These are phyloP conservation scores for Drosophila pectinifera DNA, from an alignment of 1,140 invertebrate genomes.

Conservation along the genomic window DNA sequence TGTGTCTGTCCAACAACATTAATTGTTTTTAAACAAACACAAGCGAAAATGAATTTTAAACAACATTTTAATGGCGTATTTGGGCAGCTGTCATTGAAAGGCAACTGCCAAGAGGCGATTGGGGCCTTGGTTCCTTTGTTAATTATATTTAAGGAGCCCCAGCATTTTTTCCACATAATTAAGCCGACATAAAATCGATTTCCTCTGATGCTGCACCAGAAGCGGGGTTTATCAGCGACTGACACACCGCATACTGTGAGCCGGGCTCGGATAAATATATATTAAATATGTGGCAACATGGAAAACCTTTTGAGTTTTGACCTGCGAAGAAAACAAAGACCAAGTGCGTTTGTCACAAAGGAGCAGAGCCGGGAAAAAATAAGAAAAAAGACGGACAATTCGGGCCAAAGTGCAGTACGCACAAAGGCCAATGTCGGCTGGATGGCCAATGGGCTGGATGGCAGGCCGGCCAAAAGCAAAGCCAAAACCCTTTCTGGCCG, in stretches of 20 bases:
- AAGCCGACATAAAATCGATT: slow-evolving; percentile 42
- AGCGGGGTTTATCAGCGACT: slow-evolving; percentile 16
- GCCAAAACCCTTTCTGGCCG: slow-evolving; percentile 28
- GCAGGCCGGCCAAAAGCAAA: too few relatives aligned
- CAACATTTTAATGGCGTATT: slow-evolving; percentile 4
- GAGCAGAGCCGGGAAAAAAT: not conserved
- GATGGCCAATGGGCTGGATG: slow-evolving; percentile 1
- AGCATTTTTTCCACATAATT: slow-evolving; percentile 34
- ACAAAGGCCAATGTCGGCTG: slow-evolving; percentile 38
- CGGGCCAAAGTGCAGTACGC: slow-evolving; percentile 43
- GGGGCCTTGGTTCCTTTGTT: slow-evolving; percentile 2
- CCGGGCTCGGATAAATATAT: not conserved
- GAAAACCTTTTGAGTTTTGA: slow-evolving; percentile 53
- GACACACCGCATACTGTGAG: slow-evolving; percentile 8
- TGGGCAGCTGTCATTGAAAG: slow-evolving; percentile 3
- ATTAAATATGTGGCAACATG: slow-evolving; percentile 1
- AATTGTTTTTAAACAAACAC: too few relatives aligned
- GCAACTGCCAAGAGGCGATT: not conserved
- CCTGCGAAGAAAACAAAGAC: slow-evolving; percentile 22
- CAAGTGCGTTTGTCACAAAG: slow-evolving; percentile 14
- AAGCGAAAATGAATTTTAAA: not conserved
- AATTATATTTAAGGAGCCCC: slow-evolving; percentile 15
- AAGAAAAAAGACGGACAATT: not conserved
- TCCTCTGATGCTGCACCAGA: slow-evolving; percentile 29
- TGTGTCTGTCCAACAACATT: too few relatives aligned